Conservation (phyloP, 2,888 invertebrate species). For the Ethmia dodecea region DNA sequence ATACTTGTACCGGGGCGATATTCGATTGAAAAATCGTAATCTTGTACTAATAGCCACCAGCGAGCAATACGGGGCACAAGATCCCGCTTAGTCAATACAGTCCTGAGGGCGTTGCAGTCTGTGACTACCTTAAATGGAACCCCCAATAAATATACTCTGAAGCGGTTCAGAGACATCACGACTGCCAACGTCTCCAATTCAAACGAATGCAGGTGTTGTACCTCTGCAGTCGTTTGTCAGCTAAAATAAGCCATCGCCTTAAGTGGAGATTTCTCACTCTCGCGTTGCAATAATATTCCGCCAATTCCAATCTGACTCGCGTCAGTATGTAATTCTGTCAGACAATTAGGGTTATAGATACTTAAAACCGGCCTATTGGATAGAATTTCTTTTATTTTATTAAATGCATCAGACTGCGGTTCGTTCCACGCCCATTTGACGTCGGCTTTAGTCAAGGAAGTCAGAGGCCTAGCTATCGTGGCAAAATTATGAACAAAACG, state of each 20-base stretch:
- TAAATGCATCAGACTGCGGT: background rate
- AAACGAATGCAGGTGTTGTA: conserved; percentile 3
- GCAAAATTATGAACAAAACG: background rate
- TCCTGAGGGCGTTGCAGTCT: conserved; percentile 27
- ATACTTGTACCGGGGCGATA: conserved; percentile 20
- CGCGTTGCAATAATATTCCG: background rate
- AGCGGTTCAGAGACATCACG: too few relatives aligned
- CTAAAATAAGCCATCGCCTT: conserved; percentile 4
- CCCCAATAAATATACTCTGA: too few relatives aligned
- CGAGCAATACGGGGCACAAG: too few relatives aligned
- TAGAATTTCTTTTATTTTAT: background rate
- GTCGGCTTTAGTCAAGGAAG: background rate
- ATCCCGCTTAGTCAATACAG: conserved; percentile 25
- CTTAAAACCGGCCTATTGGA: background rate
- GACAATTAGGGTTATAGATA: background rate
- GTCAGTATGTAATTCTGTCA: conserved; percentile 1
- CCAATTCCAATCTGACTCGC: background rate
- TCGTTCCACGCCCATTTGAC: background rate
- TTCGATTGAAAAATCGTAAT: conserved; percentile 15
- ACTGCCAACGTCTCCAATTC: too few relatives aligned
- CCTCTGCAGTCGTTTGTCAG: conserved; percentile 6
- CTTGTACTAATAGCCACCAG: too few relatives aligned
- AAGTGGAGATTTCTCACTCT: background rate
- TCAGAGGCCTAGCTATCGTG: too few relatives aligned
- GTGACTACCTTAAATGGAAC: too few relatives aligned